Base-by-base conservation (phyloP, 2,888 invertebrate species). In the Tanytarsus gracilentus region DNA sequence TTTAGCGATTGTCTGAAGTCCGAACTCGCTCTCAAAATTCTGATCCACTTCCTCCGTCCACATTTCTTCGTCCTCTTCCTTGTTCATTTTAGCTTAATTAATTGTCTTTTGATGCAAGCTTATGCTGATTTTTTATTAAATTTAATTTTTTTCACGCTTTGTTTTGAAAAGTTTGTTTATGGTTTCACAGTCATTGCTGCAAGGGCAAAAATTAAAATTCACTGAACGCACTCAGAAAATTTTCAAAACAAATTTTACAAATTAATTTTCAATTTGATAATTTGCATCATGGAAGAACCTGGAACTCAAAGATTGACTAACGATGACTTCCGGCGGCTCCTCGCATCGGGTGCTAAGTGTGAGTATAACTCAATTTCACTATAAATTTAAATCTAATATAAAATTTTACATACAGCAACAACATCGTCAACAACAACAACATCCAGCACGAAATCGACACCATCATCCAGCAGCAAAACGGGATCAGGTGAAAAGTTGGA, bases 241-340 rank as follows among this genome's bases (percentile, higher is more conserved):
- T n/a, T n/a, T n/a, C n/a, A n/a, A n/a, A n/a, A n/a, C n/a, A n/a
- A n/a, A n/a, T n/a, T n/a, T n/a, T n/a, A n/a, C n/a, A n/a, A n/a
- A n/a, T n/a, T n/a, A n/a, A n/a, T n/a, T n/a, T n/a, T n/a, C n/a
- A n/a, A n/a, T n/a, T n/a, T n/a, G n/a, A n/a, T n/a, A n/a, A n/a
- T n/a, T n/a, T n/a, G n/a, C n/a, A n/a, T n/a, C n/a, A 58, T 58
- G 65, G 80, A 80, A 65, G 80, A 80, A 61, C 84, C 85, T 44
- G 80, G 78, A 63, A 88, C 89, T 0, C 86, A 86, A 68, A 81
- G 89, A 65, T 78, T 98, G 60, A 96, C 96, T 7, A 98, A 98
- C 78, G 97, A 94, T 71, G 98, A 98, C 76, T 98, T 98, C 70
- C 83, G 97, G 61, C 95, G 94, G 70, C 76, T 98, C 56, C 75